Evolutionary conservation across 1,140 invertebrate genomes (phyloP).

Genomic region (Sycobia sp.): DNA sequence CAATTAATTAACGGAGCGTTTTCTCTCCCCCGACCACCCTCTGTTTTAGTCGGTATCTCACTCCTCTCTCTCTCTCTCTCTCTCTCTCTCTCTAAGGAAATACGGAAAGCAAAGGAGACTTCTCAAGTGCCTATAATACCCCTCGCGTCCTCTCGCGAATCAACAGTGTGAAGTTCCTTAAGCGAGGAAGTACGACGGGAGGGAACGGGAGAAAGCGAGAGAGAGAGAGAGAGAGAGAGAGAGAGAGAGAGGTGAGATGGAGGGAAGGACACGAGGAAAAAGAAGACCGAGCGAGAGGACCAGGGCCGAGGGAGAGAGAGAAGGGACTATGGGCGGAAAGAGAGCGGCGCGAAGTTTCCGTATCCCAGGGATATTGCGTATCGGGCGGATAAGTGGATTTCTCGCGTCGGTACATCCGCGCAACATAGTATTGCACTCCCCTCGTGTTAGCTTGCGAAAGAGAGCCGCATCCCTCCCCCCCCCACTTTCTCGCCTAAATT

Average conservation of each 20-base stretch:
- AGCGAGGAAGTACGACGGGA: not conserved
- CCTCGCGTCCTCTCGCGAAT: not conserved
- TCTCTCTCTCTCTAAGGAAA: too few species aligned
- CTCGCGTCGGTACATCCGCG: constrained; percentile 53
- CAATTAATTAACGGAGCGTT: too few species aligned
- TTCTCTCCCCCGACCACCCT: too few species aligned
- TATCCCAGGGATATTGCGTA: constrained; percentile 43
- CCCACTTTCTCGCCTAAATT: too few species aligned
- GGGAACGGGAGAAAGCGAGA: not conserved
- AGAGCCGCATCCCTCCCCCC: constrained; percentile 29
- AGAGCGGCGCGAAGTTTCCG: constrained; percentile 27
- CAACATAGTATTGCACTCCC: constrained; percentile 54
- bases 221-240: not conserved
- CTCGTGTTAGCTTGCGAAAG: constrained; percentile 49
- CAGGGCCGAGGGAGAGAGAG: not conserved
- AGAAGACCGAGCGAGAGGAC: not conserved
- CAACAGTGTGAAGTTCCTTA: constrained; percentile 1
- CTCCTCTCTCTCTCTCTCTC: too few species aligned
- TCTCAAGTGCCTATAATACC: too few species aligned
- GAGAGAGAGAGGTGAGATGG: not conserved
- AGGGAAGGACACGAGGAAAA: not conserved
- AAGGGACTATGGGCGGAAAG: not conserved
- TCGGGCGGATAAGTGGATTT: constrained; percentile 53
- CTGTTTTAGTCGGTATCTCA: too few species aligned
- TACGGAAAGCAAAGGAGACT: too few species aligned